A percentile compares a stretch with the other conserved stretches of the same genome.
phyloP scores from a whole-genome alignment of 2,113 vertebrate species.

The Cavia aperea region DNA sequence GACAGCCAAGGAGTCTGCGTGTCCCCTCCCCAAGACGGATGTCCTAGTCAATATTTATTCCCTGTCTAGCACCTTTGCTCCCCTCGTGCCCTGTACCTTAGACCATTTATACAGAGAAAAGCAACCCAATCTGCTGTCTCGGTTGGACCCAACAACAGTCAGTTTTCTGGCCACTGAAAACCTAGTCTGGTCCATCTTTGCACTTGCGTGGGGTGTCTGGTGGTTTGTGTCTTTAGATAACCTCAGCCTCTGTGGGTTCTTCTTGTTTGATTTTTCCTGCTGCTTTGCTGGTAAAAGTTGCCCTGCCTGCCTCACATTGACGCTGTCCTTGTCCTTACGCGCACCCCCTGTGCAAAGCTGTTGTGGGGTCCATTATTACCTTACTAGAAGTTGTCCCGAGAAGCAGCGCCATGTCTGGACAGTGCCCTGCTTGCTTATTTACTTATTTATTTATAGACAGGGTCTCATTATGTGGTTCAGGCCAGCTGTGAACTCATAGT shows the following conservation, averaged over 20 bases:
- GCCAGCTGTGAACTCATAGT: background rate
- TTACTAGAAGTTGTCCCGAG: background rate
- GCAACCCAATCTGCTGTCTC: background rate
- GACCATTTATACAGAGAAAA: background rate
- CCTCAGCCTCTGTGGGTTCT: fast-evolving
- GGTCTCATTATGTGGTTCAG: background rate
- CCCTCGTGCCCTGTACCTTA: fast-evolving
- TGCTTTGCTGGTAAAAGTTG: background rate
- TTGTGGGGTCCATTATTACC: background rate
- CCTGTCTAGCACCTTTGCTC: background rate
- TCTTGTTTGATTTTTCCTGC: background rate
- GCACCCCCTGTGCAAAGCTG: background rate
- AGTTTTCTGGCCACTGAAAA: background rate
- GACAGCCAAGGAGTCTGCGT: background rate
- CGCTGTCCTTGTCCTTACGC: background rate
- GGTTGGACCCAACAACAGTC: background rate
- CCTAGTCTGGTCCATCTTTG: background rate
- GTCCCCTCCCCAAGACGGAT: background rate
- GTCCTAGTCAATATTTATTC: background rate
- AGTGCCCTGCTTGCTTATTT: background rate
- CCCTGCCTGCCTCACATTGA: too few relatives aligned
- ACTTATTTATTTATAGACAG: background rate
- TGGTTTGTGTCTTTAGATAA: background rate
- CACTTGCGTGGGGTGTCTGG: background rate
- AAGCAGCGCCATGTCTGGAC: background rate